These are phyloP conservation scores for Oryzias dopingdopingensis DNA, from an alignment of 2,797 vertebrate genomes.

Conservation along the genomic window DNA sequence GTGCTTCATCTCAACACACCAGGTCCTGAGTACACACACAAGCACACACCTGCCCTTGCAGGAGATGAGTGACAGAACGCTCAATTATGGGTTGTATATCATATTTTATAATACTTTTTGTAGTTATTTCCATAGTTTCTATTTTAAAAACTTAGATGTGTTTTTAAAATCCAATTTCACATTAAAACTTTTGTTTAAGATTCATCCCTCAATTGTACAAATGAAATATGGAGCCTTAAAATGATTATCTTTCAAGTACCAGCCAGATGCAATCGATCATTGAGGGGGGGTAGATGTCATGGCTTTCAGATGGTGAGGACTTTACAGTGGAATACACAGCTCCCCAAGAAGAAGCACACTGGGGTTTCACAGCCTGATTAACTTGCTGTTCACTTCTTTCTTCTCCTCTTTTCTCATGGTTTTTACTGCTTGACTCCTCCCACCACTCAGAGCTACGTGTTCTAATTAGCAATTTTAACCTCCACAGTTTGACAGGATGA, in stretches of 20 bases:
- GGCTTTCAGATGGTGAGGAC: constrained; percentile 20
- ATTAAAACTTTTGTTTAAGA: constrained; percentile 24
- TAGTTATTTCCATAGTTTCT: not conserved
- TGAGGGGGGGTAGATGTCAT: constrained; percentile 17
- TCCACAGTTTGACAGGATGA: constrained; percentile 59
- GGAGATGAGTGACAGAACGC: constrained; percentile 23
- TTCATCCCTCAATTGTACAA: constrained; percentile 33
- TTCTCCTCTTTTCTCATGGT: constrained; percentile 32
- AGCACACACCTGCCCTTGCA: constrained; percentile 51
- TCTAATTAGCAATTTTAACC: constrained; percentile 62
- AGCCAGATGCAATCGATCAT: constrained; percentile 46
- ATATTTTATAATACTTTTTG: not conserved
- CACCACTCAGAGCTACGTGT: constrained; percentile 54
- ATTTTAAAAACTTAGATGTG: not conserved
- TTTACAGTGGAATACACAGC: constrained; percentile 6
- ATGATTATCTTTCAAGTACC: constrained; percentile 43
- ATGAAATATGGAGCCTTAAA: constrained; percentile 24
- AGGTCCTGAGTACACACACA: constrained; percentile 41
- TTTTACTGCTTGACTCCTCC: constrained; percentile 49
- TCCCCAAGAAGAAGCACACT: constrained; percentile 22
- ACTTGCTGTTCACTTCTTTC: constrained; percentile 41
- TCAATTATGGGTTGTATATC: not conserved
- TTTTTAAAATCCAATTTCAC: not conserved
- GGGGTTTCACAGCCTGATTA: constrained; percentile 32
- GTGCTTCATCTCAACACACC: constrained; percentile 57